Evolutionary conservation across 1,140 invertebrate genomes (phyloP).

Genomic region (Drosophila mayri): DNA sequence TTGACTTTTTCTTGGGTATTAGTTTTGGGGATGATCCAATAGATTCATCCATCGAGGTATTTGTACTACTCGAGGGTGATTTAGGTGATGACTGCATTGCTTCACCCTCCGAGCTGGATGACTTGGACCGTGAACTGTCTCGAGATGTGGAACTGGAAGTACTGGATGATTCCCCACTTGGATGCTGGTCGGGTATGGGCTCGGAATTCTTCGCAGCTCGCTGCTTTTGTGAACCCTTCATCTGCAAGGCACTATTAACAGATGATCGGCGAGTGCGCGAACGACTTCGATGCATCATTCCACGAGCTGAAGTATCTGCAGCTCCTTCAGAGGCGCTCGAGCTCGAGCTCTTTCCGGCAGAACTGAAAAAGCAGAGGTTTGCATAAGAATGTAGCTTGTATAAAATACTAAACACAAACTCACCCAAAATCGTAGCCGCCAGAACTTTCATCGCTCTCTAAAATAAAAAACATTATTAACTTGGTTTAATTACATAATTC

Average conservation of each 20-base stretch:
- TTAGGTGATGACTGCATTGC: background rate
- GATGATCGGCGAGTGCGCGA: background rate
- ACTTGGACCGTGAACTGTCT: background rate
- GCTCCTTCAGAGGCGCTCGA: background rate
- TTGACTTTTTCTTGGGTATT: background rate
- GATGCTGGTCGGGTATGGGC: background rate
- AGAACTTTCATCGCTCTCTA: background rate
- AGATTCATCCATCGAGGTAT: too few species aligned
- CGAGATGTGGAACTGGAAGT: background rate
- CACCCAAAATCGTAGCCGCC: background rate
- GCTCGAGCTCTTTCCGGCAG: too few species aligned
- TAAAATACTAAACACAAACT: background rate
- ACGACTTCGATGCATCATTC: background rate
- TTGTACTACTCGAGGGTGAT: background rate
- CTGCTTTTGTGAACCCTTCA: background rate
- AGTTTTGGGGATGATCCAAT: too few species aligned
- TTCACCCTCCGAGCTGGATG: background rate
- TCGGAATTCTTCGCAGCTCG: too few species aligned
- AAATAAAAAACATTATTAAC: background rate
- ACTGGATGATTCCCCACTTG: background rate
- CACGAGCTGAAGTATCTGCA: background rate
- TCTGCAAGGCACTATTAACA: background rate
- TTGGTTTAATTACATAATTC: background rate
- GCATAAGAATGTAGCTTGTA: background rate
- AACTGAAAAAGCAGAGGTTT: background rate